Evolutionary conservation across 2,888 invertebrate species (phyloP).

Genomic region (Crossocerus cetratus): DNA sequence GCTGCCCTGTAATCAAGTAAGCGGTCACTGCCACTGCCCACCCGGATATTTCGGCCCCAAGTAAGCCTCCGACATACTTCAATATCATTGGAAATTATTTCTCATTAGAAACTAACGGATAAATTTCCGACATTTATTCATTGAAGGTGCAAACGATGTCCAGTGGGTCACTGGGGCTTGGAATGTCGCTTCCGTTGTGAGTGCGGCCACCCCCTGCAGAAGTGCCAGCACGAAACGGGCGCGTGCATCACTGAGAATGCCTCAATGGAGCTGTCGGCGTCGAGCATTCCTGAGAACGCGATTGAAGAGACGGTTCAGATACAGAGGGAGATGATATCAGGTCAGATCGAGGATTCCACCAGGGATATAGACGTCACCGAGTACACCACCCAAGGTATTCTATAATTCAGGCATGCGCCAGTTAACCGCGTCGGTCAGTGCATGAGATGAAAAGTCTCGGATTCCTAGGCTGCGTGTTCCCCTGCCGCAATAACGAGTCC

Average conservation of each 20-base stretch:
- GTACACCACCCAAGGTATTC: not conserved
- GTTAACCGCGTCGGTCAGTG: too few species aligned
- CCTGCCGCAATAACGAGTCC: constrained; percentile 78
- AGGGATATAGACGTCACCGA: not conserved
- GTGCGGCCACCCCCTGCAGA: constrained; percentile 78
- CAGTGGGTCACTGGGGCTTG: constrained; percentile 84
- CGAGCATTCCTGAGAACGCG: not conserved
- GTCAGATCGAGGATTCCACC: not conserved
- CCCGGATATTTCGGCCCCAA: constrained; percentile 84
- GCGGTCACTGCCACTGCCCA: constrained; percentile 83
- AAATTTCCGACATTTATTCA: not conserved
- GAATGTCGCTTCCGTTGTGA: constrained; percentile 82
- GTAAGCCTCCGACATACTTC: too few species aligned
- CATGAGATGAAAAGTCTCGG: too few species aligned
- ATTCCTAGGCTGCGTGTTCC: constrained; percentile 35
- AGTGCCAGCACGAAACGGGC: constrained; percentile 79
- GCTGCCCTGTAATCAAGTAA: constrained; percentile 80
- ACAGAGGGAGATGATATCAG: not conserved
- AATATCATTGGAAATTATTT: not conserved
- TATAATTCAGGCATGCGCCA: too few species aligned
- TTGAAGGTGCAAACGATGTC: constrained; percentile 78
- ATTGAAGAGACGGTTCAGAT: constrained; percentile 9
- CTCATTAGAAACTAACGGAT: not conserved
- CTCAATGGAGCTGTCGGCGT: not conserved
- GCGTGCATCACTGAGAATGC: constrained; percentile 75